Conservation (phyloP, 1,140 invertebrate species). For the Drosophila repletoides region DNA sequence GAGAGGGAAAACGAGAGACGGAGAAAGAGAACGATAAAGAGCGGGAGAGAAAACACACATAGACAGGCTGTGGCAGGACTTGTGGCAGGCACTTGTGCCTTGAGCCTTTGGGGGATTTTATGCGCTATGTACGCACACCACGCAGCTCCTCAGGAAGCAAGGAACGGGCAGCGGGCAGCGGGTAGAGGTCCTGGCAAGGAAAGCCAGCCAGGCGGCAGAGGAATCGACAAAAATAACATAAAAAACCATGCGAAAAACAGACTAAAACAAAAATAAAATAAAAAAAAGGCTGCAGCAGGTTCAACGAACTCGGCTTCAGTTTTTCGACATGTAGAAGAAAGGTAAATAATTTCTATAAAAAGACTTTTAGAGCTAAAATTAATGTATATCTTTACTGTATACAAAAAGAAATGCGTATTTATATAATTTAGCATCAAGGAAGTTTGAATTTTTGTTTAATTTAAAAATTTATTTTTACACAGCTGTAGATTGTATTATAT, state of each 20-base stretch:
- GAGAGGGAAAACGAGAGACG: neutral
- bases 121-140: conserved; percentile 41
- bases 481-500: too few species aligned
- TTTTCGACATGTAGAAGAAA: conserved; percentile 33
- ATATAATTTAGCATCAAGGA: too few species aligned
- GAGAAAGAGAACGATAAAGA: neutral
- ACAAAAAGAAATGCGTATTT: too few species aligned
- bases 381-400: too few species aligned
- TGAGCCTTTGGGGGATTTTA: conserved; percentile 39
- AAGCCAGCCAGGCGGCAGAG: conserved; percentile 22
- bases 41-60: neutral
- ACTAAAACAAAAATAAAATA: conserved; percentile 15
- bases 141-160: conserved; percentile 22
- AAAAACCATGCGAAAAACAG: conserved; percentile 24
- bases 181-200: neutral
- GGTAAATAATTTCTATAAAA: conserved; percentile 34
- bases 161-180: neutral
- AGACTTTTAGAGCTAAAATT: too few species aligned
- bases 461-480: too few species aligned
- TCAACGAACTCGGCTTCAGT: conserved; percentile 39
- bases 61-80: conserved; percentile 20
- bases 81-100: conserved; percentile 31
- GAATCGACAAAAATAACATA: conserved; percentile 43
- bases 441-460: too few species aligned
- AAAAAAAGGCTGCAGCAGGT: conserved; percentile 21